phyloP scores from a whole-genome alignment of 2,888 invertebrate genomes.

The Chrysolina americana region DNA sequence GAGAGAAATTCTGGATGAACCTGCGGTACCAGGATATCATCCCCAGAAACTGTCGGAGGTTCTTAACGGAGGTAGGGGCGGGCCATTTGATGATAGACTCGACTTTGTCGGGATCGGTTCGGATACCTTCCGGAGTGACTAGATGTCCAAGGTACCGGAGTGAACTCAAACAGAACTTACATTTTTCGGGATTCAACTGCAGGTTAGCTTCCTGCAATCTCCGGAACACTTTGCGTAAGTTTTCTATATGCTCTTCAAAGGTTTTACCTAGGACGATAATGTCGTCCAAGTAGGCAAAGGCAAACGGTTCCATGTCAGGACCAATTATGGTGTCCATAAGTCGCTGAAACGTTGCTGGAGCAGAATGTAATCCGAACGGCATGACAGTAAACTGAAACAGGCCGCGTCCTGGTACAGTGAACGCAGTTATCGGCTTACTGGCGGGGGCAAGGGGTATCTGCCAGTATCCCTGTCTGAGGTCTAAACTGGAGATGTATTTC shows the following conservation, averaged over 20 bases:
- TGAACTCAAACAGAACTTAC: conserved; percentile 24
- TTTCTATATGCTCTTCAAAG: conserved; percentile 42
- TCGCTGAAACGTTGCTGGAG: conserved; percentile 4
- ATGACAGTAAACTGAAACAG: too few relatives aligned
- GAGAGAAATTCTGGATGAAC: conserved; percentile 35
- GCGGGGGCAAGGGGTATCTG: background rate
- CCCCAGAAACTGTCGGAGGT: conserved; percentile 32
- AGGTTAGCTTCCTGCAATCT: conserved; percentile 29
- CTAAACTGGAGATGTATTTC: conserved; percentile 44
- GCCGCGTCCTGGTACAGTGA: background rate
- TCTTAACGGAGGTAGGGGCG: conserved; percentile 19
- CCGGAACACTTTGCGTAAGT: conserved; percentile 30
- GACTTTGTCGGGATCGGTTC: conserved; percentile 24
- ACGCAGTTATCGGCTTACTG: background rate
- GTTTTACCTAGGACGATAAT: conserved; percentile 40
- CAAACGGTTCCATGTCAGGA: conserved; percentile 25
- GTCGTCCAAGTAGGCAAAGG: conserved; percentile 27
- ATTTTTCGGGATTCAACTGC: conserved; percentile 37
- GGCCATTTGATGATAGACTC: conserved; percentile 22
- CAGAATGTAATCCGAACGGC: too few relatives aligned
- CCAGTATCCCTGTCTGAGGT: background rate
- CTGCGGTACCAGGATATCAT: conserved; percentile 36
- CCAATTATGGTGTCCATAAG: conserved; percentile 19
- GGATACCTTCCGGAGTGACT: conserved; percentile 2
- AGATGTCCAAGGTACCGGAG: conserved; percentile 38